Base-by-base conservation (phyloP, 2,797 vertebrate genomes). In the Falco cherrug region DNA sequence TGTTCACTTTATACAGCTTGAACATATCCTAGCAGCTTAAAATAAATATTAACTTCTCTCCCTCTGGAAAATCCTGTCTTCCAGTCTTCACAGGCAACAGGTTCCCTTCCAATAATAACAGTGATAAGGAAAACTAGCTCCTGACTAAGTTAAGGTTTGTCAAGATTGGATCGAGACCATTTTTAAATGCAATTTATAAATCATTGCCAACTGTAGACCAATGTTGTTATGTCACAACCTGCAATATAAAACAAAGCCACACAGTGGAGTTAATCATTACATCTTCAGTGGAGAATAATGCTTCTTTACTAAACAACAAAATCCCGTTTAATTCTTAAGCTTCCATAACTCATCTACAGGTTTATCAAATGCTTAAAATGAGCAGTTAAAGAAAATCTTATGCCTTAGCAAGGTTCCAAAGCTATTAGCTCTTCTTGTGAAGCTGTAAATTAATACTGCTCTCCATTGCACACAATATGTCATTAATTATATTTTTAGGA, bases 241-340 rank as follows among this genome's bases (percentile, higher is more conserved):
- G 4, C 78, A 88, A 50, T 93, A 67, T 76, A 70, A 82, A 93
- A 64, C 59, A 84, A 92, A 88, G 47, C 22, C 41, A 39, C 33
- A 61, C 71, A 90, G 64, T 63, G 50, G 59, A 93, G 89, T 88
- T 94, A 96, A 93, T 93, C 43, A 48, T 94, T 95, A 67, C 3
- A 11, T 71, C 84, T 86, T 95, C 65, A 70, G 45, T 16, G 29
- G 28, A 84, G 65, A 95, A 65, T 51, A 94, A 86, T 80, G 80
- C 11, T 18, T 70, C 90, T 94, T 94, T 81, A 79, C 88, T 53
- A 74, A 95, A 87, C 37, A 89, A 53, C 88, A 81, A 97, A 97
- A 97, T 60, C 29, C 20, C n/a, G 83, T 93, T 85, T 96, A 93
- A 97, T 98, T 95, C 89, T 84, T 93, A 93, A 96, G 82, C 74